Percentiles rank a stretch among this genome's conserved stretches.
Conservation (phyloP, 2,888 invertebrate genomes). For the Gasteruption jaculator region DNA sequence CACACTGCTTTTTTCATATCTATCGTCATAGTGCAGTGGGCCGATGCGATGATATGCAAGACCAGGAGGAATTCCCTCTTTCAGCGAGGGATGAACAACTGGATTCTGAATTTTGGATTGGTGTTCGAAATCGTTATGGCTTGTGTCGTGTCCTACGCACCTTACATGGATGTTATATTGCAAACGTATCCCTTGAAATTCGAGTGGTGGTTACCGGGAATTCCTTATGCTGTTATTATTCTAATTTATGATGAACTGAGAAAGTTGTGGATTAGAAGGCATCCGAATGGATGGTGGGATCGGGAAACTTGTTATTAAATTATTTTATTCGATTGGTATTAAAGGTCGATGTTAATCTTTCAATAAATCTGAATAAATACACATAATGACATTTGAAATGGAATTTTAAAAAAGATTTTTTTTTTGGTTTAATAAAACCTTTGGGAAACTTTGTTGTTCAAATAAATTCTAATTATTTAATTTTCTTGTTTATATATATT, state of each 20-base stretch:
- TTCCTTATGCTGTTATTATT: constrained; percentile 72
- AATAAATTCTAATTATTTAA: too few species aligned
- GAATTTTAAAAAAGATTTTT: too few species aligned
- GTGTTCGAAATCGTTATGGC: constrained; percentile 55
- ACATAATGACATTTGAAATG: too few species aligned
- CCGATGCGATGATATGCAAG: constrained; percentile 75
- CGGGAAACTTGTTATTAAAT: constrained; percentile 69
- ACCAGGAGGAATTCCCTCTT: constrained; percentile 69
- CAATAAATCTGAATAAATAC: too few species aligned
- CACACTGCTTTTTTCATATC: constrained; percentile 78
- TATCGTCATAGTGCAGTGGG: constrained; percentile 73
- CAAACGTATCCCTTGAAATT: constrained; percentile 67
- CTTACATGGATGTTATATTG: constrained; percentile 53
- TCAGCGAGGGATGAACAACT: constrained; percentile 73
- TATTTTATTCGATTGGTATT: too few species aligned
- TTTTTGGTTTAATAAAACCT: too few species aligned
- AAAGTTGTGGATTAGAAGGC: constrained; percentile 64
- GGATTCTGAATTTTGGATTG: constrained; percentile 61
- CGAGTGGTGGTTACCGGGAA: constrained; percentile 67
- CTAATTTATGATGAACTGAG: constrained; percentile 71
- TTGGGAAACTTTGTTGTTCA: too few species aligned
- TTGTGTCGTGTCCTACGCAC: constrained; percentile 52
- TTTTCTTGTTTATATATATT: too few species aligned
- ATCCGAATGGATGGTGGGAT: constrained; percentile 68
- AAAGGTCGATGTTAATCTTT: too few species aligned